Conservation (phyloP, 1,140 invertebrate species). For the Drosophila rufa region DNA sequence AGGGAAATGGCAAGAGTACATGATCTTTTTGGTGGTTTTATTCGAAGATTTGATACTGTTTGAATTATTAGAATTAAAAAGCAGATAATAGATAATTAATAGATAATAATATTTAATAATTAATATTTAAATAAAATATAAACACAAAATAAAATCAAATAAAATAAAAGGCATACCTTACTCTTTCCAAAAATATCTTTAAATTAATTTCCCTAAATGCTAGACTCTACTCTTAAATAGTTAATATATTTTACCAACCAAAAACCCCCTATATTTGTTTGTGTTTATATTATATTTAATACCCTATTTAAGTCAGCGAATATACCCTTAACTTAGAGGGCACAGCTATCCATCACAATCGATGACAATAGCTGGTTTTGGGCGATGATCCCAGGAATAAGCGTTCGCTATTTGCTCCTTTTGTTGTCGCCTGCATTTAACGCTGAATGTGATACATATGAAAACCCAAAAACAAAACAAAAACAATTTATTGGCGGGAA, state of each 20-base stretch:
- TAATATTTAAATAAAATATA: too few relatives aligned
- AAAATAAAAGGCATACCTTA: too few relatives aligned
- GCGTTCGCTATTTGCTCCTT: background rate
- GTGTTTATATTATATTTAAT: too few relatives aligned
- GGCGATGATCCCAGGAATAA: constrained; percentile 6
- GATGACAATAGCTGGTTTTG: background rate
- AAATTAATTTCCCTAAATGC: too few relatives aligned
- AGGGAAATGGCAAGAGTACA: background rate
- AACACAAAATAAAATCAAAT: too few relatives aligned
- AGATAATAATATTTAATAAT: too few relatives aligned
- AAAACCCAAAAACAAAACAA: constrained; percentile 16
- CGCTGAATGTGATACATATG: constrained; percentile 29
- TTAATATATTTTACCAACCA: too few relatives aligned
- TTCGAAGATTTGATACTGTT: background rate
- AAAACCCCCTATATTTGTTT: background rate
- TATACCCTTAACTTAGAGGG: background rate
- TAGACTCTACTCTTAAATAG: too few relatives aligned
- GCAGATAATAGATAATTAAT: too few relatives aligned
- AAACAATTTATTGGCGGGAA: constrained; percentile 32
- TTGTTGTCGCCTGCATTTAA: constrained; percentile 28
- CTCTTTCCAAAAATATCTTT: too few relatives aligned
- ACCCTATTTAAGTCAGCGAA: background rate
- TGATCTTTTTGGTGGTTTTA: background rate
- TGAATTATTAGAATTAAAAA: background rate
- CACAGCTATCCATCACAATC: background rate